These are phyloP conservation scores for Rhyacophila brunnea DNA, from an alignment of 1,140 invertebrate species.

Conservation along the genomic window DNA sequence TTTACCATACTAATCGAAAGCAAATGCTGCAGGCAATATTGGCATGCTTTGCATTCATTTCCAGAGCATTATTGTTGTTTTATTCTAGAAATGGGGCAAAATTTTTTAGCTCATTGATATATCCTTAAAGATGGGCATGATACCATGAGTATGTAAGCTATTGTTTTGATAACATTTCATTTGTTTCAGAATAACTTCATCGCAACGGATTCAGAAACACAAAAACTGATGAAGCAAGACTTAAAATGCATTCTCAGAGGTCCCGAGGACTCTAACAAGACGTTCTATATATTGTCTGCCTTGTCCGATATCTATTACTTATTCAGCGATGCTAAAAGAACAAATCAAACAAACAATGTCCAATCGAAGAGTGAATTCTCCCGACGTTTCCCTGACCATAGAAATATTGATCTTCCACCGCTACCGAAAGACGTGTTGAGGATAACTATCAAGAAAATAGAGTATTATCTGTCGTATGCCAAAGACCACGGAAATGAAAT, in stretches of 20 bases:
- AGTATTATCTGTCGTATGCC: constrained; percentile 68
- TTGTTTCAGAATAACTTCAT: constrained; percentile 46
- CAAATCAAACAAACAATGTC: constrained; percentile 37
- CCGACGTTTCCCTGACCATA: constrained; percentile 56
- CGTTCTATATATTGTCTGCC: constrained; percentile 53
- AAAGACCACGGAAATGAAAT: constrained; percentile 36
- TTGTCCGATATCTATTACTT: constrained; percentile 62
- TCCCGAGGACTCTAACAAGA: constrained; percentile 45
- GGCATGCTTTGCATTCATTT: too few species aligned
- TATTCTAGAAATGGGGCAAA: too few species aligned
- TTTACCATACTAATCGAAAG: too few species aligned
- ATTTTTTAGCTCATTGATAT: too few species aligned
- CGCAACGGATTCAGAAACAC: constrained; percentile 42
- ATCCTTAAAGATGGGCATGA: too few species aligned
- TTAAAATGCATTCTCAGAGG: constrained; percentile 50
- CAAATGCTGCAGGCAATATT: too few species aligned
- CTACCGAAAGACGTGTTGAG: constrained; percentile 58
- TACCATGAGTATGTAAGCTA: too few species aligned
- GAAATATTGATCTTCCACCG: constrained; percentile 45
- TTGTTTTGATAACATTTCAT: too few species aligned
- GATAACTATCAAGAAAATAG: constrained; percentile 63
- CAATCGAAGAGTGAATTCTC: constrained; percentile 46
- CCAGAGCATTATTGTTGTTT: too few species aligned
- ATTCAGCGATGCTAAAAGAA: constrained; percentile 47
- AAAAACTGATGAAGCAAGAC: constrained; percentile 44